Percentiles rank a stretch among this genome's conserved stretches.
phyloP scores from a whole-genome alignment of 2,888 invertebrate species.

The Tuberolachnus salignus region DNA sequence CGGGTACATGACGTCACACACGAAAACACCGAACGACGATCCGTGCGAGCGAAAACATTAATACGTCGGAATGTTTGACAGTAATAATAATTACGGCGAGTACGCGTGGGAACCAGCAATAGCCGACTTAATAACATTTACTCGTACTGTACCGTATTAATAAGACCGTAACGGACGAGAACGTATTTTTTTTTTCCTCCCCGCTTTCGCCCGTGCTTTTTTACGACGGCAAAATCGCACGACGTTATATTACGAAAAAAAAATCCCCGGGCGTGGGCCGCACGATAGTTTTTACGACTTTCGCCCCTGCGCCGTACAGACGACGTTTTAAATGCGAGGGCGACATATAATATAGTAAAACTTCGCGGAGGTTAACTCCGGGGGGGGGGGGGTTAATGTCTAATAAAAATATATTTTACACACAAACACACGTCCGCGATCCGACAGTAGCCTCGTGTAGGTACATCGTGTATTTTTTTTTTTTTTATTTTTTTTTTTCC shows the following conservation, averaged over 20 bases:
- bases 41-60: no score
- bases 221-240: slow-evolving; percentile 21
- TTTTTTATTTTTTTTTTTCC: neutral
- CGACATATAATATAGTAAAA: slow-evolving; percentile 32
- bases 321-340: slow-evolving; percentile 27
- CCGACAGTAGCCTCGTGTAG: neutral
- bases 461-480: neutral
- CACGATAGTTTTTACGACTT: slow-evolving; percentile 22
- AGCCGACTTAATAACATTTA: no score
- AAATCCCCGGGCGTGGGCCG: neutral
- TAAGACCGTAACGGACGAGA: no score
- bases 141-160: no score
- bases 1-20: no score
- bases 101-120: no score
- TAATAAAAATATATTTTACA: slow-evolving; percentile 25
- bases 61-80: no score
- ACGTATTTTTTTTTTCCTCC: neutral
- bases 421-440: neutral
- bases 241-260: slow-evolving; percentile 15
- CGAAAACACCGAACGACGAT: no score
- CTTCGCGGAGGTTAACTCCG: slow-evolving; percentile 8
- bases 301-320: neutral
- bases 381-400: slow-evolving; percentile 19
- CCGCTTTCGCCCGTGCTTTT: no score
- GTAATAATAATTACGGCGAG: no score